phyloP scores from a whole-genome alignment of 2,888 invertebrate genomes.

The Deilephila elpenor region DNA sequence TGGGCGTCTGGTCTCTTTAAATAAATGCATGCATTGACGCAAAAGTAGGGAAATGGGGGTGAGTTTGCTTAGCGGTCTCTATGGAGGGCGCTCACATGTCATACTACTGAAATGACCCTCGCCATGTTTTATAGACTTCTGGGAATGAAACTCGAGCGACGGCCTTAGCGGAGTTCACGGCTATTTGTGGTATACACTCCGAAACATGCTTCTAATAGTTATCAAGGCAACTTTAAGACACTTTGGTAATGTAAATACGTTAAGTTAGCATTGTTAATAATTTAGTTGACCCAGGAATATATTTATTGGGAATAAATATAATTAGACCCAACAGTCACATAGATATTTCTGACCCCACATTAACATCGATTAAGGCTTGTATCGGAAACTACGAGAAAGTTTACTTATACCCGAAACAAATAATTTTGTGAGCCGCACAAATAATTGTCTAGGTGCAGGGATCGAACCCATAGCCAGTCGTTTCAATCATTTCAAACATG shows the following conservation, averaged over 20 bases:
- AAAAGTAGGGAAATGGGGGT: conserved; percentile 22
- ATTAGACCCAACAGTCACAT: too few species aligned
- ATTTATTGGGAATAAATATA: too few species aligned
- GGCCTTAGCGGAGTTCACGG: background rate
- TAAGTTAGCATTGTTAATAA: too few species aligned
- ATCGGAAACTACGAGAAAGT: too few species aligned
- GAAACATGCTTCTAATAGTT: background rate
- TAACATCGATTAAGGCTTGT: too few species aligned
- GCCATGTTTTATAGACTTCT: background rate
- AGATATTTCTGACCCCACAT: too few species aligned
- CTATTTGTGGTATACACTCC: background rate
- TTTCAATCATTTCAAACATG: too few species aligned
- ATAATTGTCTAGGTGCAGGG: background rate
- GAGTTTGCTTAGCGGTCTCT: conserved; percentile 21
- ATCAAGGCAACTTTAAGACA: background rate
- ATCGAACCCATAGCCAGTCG: background rate
- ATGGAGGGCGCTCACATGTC: conserved; percentile 7
- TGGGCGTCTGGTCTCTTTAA: background rate
- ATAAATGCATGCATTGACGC: conserved; percentile 27
- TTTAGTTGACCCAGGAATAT: too few species aligned
- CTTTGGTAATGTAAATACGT: too few species aligned
- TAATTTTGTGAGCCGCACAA: background rate
- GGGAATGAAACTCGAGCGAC: background rate
- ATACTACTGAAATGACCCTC: conserved; percentile 10
- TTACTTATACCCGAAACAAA: too few species aligned